phyloP scores from a whole-genome alignment of 1,140 invertebrate genomes.

The Euglossa dilemma region DNA sequence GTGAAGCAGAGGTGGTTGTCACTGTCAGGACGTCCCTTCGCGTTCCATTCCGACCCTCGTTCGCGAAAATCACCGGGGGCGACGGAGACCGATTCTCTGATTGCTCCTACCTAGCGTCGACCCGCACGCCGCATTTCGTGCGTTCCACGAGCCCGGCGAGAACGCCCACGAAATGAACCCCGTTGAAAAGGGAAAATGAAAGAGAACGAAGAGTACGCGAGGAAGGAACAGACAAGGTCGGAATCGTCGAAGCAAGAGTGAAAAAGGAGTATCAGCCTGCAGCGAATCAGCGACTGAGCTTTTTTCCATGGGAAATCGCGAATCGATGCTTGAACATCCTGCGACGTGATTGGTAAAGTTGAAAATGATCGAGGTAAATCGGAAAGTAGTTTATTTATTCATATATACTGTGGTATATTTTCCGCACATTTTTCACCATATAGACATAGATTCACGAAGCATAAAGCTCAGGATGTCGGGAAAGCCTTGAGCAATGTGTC shows the following conservation, averaged over 20 bases:
- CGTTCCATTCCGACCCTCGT: background rate
- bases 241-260: background rate
- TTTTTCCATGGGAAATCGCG: constrained; percentile 16
- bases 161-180: background rate
- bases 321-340: background rate
- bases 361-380: no score
- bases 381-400: no score
- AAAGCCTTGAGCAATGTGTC: no score
- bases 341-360: no score
- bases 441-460: no score
- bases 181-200: background rate
- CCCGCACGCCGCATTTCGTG: constrained; percentile 1
- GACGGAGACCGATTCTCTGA: constrained; percentile 28
- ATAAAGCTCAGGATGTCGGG: no score
- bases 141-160: constrained; percentile 8
- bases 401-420: no score
- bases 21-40: constrained; percentile 18
- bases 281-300: constrained; percentile 19
- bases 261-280: background rate
- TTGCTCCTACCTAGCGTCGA: constrained; percentile 20
- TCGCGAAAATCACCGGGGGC: constrained; percentile 32
- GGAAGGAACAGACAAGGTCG: background rate
- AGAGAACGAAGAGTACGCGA: background rate
- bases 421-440: no score
- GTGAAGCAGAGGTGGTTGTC: background rate